Evolutionary conservation across 2,888 invertebrate species (phyloP).

Genomic region (Melanotus villosus): DNA sequence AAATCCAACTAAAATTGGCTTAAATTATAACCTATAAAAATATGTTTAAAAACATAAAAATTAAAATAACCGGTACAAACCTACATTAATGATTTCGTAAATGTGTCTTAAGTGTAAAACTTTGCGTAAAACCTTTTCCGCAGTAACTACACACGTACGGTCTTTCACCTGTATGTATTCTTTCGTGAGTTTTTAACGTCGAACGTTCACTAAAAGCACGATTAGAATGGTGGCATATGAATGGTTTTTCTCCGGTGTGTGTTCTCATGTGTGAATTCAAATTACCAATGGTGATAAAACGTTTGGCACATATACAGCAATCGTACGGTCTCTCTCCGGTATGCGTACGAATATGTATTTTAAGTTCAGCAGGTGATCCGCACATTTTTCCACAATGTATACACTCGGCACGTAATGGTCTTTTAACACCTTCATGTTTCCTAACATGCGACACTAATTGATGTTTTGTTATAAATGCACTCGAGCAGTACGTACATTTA

Average conservation of each 20-base stretch:
- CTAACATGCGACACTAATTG: neutral
- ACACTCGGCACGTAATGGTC: conserved; percentile 33
- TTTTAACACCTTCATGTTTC: conserved; percentile 44
- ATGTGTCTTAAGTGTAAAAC: conserved; percentile 12
- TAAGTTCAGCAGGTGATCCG: conserved; percentile 42
- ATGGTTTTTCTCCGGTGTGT: conserved; percentile 20
- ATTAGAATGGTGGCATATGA: neutral
- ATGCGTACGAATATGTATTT: conserved; percentile 40
- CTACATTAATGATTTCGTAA: neutral
- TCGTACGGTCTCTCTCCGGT: conserved; percentile 40
- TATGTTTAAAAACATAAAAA: too few relatives aligned
- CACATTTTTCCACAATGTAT: conserved; percentile 45
- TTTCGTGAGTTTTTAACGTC: conserved; percentile 9
- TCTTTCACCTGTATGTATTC: conserved; percentile 12
- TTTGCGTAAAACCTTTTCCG: conserved; percentile 6
- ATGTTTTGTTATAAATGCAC: conserved; percentile 1
- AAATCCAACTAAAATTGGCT: too few relatives aligned
- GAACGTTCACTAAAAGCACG: conserved; percentile 8
- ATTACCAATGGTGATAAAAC: conserved; percentile 36
- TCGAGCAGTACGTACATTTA: neutral
- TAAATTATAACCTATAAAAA: too few relatives aligned
- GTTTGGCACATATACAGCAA: conserved; percentile 31
- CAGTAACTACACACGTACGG: conserved; percentile 3
- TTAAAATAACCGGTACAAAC: too few relatives aligned
- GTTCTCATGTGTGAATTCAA: conserved; percentile 42